A percentile compares a stretch with the other conserved stretches of the same genome.
phyloP scores from a whole-genome alignment of 2,797 vertebrate genomes.

The Sebastes itinus region DNA sequence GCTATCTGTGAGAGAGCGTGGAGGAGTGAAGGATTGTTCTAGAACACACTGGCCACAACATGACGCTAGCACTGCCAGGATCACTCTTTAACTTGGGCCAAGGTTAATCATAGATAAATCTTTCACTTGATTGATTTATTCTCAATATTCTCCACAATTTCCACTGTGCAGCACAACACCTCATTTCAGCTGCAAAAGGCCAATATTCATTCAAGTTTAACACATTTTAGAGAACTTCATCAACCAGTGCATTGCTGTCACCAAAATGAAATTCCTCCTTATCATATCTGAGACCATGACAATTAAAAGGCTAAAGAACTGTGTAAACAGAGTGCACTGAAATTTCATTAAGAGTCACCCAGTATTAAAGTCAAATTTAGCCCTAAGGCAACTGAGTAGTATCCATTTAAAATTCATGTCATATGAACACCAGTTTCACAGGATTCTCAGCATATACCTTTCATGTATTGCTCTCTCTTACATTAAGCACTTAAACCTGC shows the following conservation, averaged over 20 bases:
- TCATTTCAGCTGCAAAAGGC: constrained; percentile 27
- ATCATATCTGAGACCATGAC: not conserved
- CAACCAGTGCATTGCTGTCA: constrained; percentile 22
- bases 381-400: not conserved
- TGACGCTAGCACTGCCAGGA: not conserved
- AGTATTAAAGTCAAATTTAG: not conserved
- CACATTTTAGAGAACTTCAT: constrained; percentile 36
- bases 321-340: not conserved
- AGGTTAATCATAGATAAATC: constrained; percentile 15
- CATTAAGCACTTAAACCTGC: not conserved
- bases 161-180: not conserved
- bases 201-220: constrained; percentile 37
- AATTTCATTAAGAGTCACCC: not conserved
- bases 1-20: constrained; percentile 86
- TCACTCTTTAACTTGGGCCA: not conserved
- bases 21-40: not conserved
- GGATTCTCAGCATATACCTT: no score
- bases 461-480: not conserved
- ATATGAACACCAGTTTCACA: not conserved
- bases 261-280: not conserved
- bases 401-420: not conserved
- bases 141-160: constrained; percentile 10
- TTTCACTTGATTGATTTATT: constrained; percentile 11
- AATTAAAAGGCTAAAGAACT: not conserved
- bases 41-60: not conserved